These are phyloP conservation scores for Archaeoteleia sp. DNA, from an alignment of 2,888 invertebrate species.

Conservation along the genomic window DNA sequence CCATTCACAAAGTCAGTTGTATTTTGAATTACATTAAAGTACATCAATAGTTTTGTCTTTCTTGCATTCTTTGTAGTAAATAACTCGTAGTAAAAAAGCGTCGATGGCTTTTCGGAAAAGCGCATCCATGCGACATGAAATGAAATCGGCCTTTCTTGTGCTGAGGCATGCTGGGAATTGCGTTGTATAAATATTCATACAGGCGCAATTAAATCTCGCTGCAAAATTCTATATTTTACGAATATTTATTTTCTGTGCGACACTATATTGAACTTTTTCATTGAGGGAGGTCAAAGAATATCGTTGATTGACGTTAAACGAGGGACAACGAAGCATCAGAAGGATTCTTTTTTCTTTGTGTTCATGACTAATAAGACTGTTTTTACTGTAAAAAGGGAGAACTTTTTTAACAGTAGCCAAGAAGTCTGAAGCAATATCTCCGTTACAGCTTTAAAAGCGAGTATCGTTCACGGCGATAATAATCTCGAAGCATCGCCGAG, in stretches of 20 bases:
- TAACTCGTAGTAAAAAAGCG: constrained; percentile 1
- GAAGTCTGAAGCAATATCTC: constrained; percentile 27
- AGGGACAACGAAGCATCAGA: constrained; percentile 29
- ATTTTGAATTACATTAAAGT: not conserved
- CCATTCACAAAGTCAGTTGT: too few relatives aligned
- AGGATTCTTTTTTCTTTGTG: not conserved
- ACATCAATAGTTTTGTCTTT: constrained; percentile 11
- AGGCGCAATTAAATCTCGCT: constrained; percentile 6
- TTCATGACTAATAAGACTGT: constrained; percentile 30
- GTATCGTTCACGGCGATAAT: constrained; percentile 38
- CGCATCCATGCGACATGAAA: constrained; percentile 13
- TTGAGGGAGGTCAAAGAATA: not conserved
- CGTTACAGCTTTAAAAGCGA: constrained; percentile 2
- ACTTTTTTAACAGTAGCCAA: constrained; percentile 10
- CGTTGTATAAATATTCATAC: constrained; percentile 4
- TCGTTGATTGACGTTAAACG: constrained; percentile 9
- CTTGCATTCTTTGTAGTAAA: not conserved
- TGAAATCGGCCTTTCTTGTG: constrained; percentile 8
- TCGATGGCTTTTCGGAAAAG: constrained; percentile 1
- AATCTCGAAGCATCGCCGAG: constrained; percentile 32
- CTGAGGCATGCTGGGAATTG: constrained; percentile 17
- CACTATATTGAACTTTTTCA: not conserved
- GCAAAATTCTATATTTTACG: constrained; percentile 11
- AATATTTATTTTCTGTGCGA: not conserved
- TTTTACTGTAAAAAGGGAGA: constrained; percentile 19